Base-by-base conservation (phyloP, 1,140 invertebrate genomes). In the Stegodyphus dumicola region DNA sequence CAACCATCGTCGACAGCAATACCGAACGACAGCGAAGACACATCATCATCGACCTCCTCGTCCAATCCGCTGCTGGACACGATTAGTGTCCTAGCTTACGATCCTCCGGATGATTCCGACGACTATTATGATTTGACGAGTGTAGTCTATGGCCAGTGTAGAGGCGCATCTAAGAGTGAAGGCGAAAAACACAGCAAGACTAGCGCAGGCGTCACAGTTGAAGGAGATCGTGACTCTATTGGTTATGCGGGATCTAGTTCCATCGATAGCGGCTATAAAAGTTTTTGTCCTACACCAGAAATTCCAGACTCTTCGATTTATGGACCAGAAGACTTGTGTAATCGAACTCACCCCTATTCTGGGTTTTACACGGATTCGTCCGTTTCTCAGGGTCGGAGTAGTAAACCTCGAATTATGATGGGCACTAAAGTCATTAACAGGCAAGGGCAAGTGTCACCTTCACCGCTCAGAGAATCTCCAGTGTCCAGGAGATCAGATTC, bases 231-330 rank as follows among this genome's bases (percentile, higher is more conserved):
- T 15, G 90, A 91, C 69, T 89, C 89, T 2, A 88, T 90, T 13
- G 90, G 90, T 4, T 91, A 91, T 73, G 90, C 90, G 2, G 91
- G 90, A 9, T 90, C 90, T 18, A 91, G 90, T 86, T 91, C 90
- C 17, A 89, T 91, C 48, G 91, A 91, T 85, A 90, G 89, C 71
- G 91, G 91, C 6, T 91, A 91, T 87, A 91, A 91, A 81, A 91
- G 90, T 73, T 89, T 90, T 10, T 91, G 90, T 86, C 90, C 90
- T 6, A 91, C 91, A 2, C 91, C 91, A 0, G 91, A 91, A 51
- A 88, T 90, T 18, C 88, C 90, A 15, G 90, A 91, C 73, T 56
- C 84, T 4, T 87, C 86, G 9, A 76, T 87, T 77, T 89, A 89
- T 76, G 87, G 87, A 52, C 33, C 74, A 9, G 81, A 86, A n/a